phyloP scores from a whole-genome alignment of 2,113 vertebrate species.

The Nerophis lumbriciformis region DNA sequence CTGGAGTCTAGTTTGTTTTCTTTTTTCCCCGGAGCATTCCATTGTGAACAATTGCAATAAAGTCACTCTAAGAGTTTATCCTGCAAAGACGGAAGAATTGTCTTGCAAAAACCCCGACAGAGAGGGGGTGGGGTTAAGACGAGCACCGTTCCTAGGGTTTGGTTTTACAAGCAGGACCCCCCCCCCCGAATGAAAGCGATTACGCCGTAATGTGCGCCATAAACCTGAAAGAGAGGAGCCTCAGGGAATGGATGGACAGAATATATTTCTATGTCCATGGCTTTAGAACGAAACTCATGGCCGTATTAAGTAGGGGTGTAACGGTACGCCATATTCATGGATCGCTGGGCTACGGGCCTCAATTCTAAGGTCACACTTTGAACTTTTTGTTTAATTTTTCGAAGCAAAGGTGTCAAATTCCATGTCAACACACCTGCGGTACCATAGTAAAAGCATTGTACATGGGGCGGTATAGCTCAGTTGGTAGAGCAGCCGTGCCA shows the following conservation, averaged over 20 bases:
- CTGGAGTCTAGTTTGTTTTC: too few relatives aligned
- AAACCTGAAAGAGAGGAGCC: slow-evolving; percentile 66
- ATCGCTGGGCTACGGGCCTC: too few relatives aligned
- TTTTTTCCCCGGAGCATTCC: slow-evolving; percentile 11
- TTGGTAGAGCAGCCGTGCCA: too few relatives aligned
- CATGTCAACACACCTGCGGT: too few relatives aligned
- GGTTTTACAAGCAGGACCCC: slow-evolving; percentile 62
- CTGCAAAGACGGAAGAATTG: slow-evolving; percentile 18
- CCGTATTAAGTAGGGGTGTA: neutral
- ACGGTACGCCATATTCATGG: too few relatives aligned
- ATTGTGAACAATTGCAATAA: slow-evolving; percentile 39
- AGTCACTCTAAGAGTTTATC: slow-evolving; percentile 1
- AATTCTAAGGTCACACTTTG: too few relatives aligned
- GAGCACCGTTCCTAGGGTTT: slow-evolving; percentile 58
- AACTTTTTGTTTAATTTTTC: too few relatives aligned
- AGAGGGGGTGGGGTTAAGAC: slow-evolving; percentile 38
- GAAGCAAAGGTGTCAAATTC: too few relatives aligned
- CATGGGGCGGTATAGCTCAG: too few relatives aligned
- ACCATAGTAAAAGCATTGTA: too few relatives aligned
- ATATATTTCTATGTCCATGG: slow-evolving; percentile 39
- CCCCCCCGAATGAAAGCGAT: slow-evolving; percentile 77
- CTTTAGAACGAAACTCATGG: neutral
- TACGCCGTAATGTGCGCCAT: slow-evolving; percentile 73
- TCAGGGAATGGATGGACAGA: slow-evolving; percentile 41
- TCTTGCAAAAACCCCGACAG: slow-evolving; percentile 12